Evolutionary conservation across 2,113 vertebrate species (phyloP).

Genomic region (Anolis sagrei): DNA sequence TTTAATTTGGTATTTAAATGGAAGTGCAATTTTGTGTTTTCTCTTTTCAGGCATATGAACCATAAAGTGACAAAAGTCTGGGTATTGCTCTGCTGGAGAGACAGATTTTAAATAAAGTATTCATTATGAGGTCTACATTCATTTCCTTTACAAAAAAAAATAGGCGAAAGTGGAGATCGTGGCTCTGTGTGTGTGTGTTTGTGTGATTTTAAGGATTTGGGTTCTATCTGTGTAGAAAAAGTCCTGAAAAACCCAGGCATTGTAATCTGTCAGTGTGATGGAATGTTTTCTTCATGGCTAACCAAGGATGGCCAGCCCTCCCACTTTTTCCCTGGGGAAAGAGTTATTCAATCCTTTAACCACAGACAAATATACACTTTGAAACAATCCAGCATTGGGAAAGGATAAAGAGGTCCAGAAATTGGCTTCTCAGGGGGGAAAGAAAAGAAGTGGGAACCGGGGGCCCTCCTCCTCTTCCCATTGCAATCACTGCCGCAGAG

Average conservation of each 20-base stretch:
- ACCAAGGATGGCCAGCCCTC: slow-evolving; percentile 54
- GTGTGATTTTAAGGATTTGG: background rate
- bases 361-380: slow-evolving; percentile 31
- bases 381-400: slow-evolving; percentile 36
- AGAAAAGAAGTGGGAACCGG: background rate
- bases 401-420: slow-evolving; percentile 5
- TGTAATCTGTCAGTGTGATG: slow-evolving; percentile 25
- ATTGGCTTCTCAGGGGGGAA: background rate
- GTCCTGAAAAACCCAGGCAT: slow-evolving; percentile 34
- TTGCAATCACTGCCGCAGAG: background rate
- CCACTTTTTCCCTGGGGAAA: slow-evolving; percentile 43
- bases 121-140: background rate
- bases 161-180: background rate
- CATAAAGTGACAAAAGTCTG: too few relatives aligned
- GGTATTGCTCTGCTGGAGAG: too few relatives aligned
- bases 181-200: background rate
- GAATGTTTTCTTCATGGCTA: slow-evolving; percentile 54
- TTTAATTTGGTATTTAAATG: too few relatives aligned
- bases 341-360: slow-evolving; percentile 42
- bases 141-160: too few relatives aligned
- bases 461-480: too few relatives aligned
- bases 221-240: background rate
- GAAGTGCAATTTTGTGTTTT: too few relatives aligned
- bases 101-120: too few relatives aligned
- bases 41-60: too few relatives aligned